Base-by-base conservation (phyloP, 2,113 vertebrate species). In the Melanostigma gelatinosum region DNA sequence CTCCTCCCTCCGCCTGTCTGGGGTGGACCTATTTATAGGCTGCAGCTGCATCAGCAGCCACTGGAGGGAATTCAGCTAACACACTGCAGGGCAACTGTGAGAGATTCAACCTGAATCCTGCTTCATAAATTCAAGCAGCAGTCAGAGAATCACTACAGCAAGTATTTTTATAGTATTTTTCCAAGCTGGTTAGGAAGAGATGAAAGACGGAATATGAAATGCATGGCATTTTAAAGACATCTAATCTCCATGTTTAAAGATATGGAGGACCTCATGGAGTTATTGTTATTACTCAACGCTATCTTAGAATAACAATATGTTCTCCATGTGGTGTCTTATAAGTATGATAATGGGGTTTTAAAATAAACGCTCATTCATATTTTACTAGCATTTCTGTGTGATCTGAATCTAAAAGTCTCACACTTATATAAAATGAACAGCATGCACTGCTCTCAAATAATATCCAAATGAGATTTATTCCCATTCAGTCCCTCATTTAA, bases 401-500 rank as follows among this genome's bases (percentile, higher is more conserved):
- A 90, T 89, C 29, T n/a, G 16, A 79, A 85, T 85, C 71, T 42
- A 75, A 40, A 75, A 29, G 32, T 85, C 70, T 54, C 16, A 5
- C 9, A 68, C 32, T 29, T 70, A 18, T 11, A 63, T 48, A 66
- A 68, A 68, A 83, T 61, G 82, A 77, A 87, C 73, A 72, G 64
- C 66, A 50, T 34, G 77, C 75, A 62, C n/a, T 13, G 64, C 50
- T 77, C 62, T 84, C 64, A 86, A 77, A 89, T 88, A 78, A 83
- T 63, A 78, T 77, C 88, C 79, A 93, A 93, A 94, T 92, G 88
- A 93, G 91, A 93, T 93, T 93, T 90, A 91, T 90, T 84, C 84
- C 74, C 85, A 73, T 91, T 87, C 89, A 89, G 75, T 80, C 75
- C 38, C 72, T 89, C 91, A 91, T 90, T 92, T 85, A 77, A 83